phyloP scores from a whole-genome alignment of 2,113 vertebrate species.

The Alethe castanea region DNA sequence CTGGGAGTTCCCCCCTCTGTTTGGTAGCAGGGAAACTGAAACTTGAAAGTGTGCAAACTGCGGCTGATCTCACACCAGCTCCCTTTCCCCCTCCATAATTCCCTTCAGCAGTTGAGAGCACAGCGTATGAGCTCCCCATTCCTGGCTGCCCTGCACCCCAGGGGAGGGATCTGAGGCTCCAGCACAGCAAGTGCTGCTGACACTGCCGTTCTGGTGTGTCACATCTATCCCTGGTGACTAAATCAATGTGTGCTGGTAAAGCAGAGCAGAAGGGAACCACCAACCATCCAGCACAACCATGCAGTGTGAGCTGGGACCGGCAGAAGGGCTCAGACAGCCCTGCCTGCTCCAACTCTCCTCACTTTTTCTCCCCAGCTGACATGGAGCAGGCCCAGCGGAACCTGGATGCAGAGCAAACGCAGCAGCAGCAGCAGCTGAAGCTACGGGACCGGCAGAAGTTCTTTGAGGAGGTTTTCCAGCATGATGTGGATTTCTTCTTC shows the following conservation, averaged over 20 bases:
- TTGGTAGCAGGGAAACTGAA: neutral
- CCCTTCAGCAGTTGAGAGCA: neutral
- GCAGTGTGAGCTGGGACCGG: neutral
- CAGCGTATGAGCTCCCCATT: neutral
- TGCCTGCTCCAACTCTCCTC: neutral
- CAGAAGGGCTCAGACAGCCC: neutral
- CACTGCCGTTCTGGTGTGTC: fast-evolving
- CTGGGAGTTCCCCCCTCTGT: neutral
- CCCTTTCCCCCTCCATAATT: neutral
- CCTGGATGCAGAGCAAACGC: constrained; percentile 71
- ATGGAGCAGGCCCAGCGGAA: constrained; percentile 70
- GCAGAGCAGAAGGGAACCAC: neutral
- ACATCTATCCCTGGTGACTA: neutral
- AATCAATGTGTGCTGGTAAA: neutral
- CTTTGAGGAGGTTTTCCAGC: constrained; percentile 93
- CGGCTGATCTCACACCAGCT: neutral
- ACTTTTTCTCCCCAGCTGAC: constrained; percentile 47
- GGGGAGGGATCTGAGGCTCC: neutral
- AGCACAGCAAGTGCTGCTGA: neutral
- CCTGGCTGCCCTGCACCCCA: neutral
- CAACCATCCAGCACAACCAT: neutral
- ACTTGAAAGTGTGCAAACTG: neutral
- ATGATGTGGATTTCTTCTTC: constrained; percentile 88
- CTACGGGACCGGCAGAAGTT: constrained; percentile 86
- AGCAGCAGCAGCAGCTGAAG: constrained; percentile 84